These are phyloP conservation scores for Luscinia luscinia DNA, from an alignment of 2,797 vertebrate species.

Conservation along the genomic window DNA sequence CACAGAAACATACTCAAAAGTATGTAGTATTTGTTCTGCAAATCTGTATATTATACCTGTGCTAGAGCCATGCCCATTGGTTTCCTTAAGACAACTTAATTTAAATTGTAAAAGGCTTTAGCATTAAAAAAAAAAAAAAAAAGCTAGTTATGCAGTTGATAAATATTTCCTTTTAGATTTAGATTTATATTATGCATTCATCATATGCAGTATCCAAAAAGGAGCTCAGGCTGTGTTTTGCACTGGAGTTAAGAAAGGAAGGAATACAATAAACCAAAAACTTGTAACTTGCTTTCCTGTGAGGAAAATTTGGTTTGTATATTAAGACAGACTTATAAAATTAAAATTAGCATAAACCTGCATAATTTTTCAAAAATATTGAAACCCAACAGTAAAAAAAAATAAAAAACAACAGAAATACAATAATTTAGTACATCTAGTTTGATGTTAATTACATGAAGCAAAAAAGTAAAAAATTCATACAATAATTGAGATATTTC, in stretches of 20 bases:
- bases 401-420: neutral
- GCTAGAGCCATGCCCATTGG: neutral
- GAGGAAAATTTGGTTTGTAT: neutral
- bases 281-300: neutral
- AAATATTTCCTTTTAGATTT: neutral
- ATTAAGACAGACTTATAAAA: neutral
- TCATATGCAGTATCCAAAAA: neutral
- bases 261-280: neutral
- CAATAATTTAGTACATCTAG: neutral
- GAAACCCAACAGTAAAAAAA: neutral
- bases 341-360: neutral
- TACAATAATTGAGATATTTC: neutral
- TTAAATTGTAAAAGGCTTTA: neutral
- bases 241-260: neutral
- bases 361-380: neutral
- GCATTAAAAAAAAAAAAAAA: neutral
- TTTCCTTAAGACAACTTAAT: neutral
- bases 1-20: neutral
- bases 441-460: neutral
- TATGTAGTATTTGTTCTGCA: neutral
- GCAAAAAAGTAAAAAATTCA: neutral
- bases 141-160: neutral
- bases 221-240: neutral
- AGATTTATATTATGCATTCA: neutral
- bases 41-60: neutral